Base-by-base conservation (phyloP, 2,113 vertebrate genomes). In the Morone saxatilis region DNA sequence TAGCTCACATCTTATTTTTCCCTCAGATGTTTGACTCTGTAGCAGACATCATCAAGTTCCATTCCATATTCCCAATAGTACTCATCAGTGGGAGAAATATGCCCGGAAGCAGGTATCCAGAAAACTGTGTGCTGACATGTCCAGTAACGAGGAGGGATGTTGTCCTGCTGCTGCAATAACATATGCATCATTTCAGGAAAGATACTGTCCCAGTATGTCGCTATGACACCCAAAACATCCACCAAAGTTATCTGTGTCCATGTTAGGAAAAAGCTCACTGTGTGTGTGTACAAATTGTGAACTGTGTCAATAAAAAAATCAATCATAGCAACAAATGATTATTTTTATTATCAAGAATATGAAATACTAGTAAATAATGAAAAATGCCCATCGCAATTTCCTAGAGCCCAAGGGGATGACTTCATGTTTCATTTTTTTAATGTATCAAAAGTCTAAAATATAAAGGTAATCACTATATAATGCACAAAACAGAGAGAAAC, bases 21-120 rank as follows among this genome's bases (percentile, higher is more conserved):
- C 31, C 72, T 81, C 93, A 98, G 97, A 96, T 95, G 93, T 99
- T 98, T 86, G 92, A 96, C 78, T 95, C 97, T 0, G 96, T 99
- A 76, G 88, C 95, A 89, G 96, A 97, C 6, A 98, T 99, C 88
- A 94, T 98, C 43, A 96, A 96, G 82, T 96, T 97, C 92, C 96
- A 98, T 92, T 96, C 92, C 87, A 91, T 91, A 3, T 94, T 96
- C 62, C 98, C 98, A 17, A 96, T 99, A 53, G 80, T 90, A 0
- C 94, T 99, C 19, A 85, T 99, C 43, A 96, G 98, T 0, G 96
- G 97, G 71, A 97, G 94, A 86, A 96, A 92, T 43, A 81, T 86
- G 7, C 84, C 90, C 0, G 86, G 83, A 0, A 89, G 84, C 79
- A 84, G 19, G 43, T 66, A 59, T 50, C 94, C 89, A 86, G 91